These are phyloP conservation scores for Anoncus sp. DNA, from an alignment of 2,888 invertebrate genomes.

Conservation along the genomic window DNA sequence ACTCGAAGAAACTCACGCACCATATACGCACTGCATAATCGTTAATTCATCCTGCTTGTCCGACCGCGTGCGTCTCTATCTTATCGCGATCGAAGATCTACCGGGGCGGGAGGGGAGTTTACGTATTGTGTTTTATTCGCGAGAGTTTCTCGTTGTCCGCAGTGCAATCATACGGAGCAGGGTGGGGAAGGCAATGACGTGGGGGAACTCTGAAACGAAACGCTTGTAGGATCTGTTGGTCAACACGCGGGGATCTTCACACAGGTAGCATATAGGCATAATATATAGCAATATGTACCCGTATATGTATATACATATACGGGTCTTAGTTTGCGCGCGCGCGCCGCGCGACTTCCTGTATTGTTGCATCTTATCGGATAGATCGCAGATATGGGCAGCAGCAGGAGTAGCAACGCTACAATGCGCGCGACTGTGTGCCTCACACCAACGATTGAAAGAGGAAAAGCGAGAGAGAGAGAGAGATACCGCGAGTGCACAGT, in stretches of 20 bases:
- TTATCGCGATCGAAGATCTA: constrained; percentile 64
- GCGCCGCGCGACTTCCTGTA: constrained; percentile 77
- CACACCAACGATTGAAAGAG: constrained; percentile 33
- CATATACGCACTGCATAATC: constrained; percentile 66
- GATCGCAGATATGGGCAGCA: constrained; percentile 78
- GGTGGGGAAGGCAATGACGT: not conserved
- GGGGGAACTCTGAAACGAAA: constrained; percentile 74
- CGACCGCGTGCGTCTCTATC: constrained; percentile 52
- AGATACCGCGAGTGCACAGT: constrained; percentile 41
- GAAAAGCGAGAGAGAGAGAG: constrained; percentile 7
- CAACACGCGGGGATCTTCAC: constrained; percentile 39
- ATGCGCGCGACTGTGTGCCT: constrained; percentile 55
- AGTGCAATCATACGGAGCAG: not conserved
- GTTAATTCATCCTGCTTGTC: constrained; percentile 62
- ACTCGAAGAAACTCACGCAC: constrained; percentile 58
- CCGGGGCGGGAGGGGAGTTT: too few species aligned
- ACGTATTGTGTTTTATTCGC: constrained; percentile 55
- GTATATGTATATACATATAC: constrained; percentile 27
- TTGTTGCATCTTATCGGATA: constrained; percentile 80
- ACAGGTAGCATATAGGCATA: constrained; percentile 29
- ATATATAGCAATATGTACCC: constrained; percentile 2
- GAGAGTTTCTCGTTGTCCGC: constrained; percentile 16
- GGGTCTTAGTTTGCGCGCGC: constrained; percentile 66
- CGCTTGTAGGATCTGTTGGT: constrained; percentile 73
- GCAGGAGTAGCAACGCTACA: constrained; percentile 51